Evolutionary conservation across 1,140 invertebrate species (phyloP).

Genomic region (Fopius arisanus): DNA sequence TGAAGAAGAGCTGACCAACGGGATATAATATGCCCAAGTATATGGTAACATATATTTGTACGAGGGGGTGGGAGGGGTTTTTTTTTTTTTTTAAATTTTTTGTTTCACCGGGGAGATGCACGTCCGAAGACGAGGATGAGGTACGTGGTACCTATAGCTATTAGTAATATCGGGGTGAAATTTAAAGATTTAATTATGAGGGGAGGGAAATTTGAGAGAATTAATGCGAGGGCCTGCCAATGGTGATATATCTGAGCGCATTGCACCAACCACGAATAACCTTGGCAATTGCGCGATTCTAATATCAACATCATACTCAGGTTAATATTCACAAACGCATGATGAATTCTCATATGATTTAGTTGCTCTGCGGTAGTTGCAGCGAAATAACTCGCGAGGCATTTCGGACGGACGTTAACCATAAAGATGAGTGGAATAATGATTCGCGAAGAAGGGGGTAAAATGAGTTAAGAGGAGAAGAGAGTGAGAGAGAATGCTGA

Average conservation of each 20-base stretch:
- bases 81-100: neutral
- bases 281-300: neutral
- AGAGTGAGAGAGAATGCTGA: neutral
- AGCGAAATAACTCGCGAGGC: neutral
- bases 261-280: no score
- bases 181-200: neutral
- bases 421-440: slow-evolving; percentile 7
- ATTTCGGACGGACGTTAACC: neutral
- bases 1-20: slow-evolving; percentile 48
- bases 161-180: neutral
- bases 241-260: no score
- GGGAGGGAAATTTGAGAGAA: neutral
- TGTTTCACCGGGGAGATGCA: neutral
- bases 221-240: no score
- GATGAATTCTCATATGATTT: neutral
- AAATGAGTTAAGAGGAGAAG: neutral
- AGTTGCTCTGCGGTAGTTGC: neutral
- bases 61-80: neutral
- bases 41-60: slow-evolving; percentile 7
- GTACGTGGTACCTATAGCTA: neutral
- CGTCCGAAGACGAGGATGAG: neutral
- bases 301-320: neutral
- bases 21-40: slow-evolving; percentile 39
- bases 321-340: neutral
- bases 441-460: neutral